Evolutionary conservation across 2,113 vertebrate species (phyloP).

Genomic region (Barbus barbus): DNA sequence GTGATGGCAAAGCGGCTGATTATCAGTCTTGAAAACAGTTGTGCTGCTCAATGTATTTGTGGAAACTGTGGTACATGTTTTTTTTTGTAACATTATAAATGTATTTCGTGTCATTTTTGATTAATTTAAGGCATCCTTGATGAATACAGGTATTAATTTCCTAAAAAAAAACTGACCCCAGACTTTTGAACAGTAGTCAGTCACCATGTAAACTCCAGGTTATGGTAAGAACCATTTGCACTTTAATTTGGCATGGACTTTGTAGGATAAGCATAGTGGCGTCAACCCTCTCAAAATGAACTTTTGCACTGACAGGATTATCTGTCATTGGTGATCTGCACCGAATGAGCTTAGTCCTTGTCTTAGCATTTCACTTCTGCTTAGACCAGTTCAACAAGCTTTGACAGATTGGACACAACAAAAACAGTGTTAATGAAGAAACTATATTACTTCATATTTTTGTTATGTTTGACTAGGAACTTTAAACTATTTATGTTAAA

Average conservation of each 20-base stretch:
- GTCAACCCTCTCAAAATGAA: conserved; percentile 5
- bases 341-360: conserved; percentile 24
- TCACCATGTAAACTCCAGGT: too few species aligned
- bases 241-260: neutral
- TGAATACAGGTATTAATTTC: too few species aligned
- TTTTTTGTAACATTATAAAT: too few species aligned
- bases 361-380: conserved; percentile 17
- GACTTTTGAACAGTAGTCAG: too few species aligned
- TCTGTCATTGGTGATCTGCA: neutral
- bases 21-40: too few species aligned
- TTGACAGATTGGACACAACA: neutral
- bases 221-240: neutral
- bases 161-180: neutral
- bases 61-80: too few species aligned
- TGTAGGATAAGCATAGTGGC: neutral
- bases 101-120: too few species aligned
- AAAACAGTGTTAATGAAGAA: neutral
- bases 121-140: too few species aligned
- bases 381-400: conserved; percentile 6
- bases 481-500: neutral
- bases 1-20: too few species aligned
- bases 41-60: too few species aligned
- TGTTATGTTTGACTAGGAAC: neutral
- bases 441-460: neutral
- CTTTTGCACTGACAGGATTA: conserved; percentile 24